These are phyloP conservation scores for Drosophila cracens DNA, from an alignment of 2,888 invertebrate genomes.

Conservation along the genomic window DNA sequence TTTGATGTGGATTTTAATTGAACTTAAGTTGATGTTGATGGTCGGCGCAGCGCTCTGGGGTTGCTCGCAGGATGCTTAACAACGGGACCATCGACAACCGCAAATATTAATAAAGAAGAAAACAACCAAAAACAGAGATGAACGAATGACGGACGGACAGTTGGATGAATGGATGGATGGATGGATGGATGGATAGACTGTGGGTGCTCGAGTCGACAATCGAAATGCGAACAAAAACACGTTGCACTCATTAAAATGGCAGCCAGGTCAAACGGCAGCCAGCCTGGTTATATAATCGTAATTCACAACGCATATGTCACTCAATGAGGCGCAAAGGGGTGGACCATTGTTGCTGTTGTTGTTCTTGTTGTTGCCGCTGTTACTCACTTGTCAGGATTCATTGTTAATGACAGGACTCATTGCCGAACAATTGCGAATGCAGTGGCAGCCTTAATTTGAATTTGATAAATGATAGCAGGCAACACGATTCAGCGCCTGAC, in stretches of 20 bases:
- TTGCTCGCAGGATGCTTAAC: constrained; percentile 55
- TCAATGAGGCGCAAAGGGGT: constrained; percentile 73
- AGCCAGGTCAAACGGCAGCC: constrained; percentile 27
- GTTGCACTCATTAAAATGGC: constrained; percentile 78
- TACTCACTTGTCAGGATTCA: constrained; percentile 72
- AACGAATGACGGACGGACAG: constrained; percentile 12
- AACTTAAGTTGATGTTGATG: constrained; percentile 83
- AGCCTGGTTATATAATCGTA: constrained; percentile 30
- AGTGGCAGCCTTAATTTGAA: constrained; percentile 77
- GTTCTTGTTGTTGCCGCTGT: constrained; percentile 26
- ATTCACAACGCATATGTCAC: constrained; percentile 77
- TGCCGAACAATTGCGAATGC: constrained; percentile 54
- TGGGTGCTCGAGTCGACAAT: constrained; percentile 50
- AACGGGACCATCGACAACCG: constrained; percentile 68
- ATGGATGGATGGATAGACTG: constrained; percentile 23
- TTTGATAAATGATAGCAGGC: constrained; percentile 81
- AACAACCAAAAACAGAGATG: constrained; percentile 32
- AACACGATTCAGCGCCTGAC: not conserved
- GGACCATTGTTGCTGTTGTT: constrained; percentile 23
- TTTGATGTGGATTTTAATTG: constrained; percentile 84
- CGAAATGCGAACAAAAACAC: constrained; percentile 74
- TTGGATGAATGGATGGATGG: constrained; percentile 10
- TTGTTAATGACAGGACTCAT: constrained; percentile 73
- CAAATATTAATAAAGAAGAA: constrained; percentile 67
- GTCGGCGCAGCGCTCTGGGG: constrained; percentile 26